Base-by-base conservation (phyloP, 1,140 invertebrate species). In the Pseudomyrmex sp. region DNA sequence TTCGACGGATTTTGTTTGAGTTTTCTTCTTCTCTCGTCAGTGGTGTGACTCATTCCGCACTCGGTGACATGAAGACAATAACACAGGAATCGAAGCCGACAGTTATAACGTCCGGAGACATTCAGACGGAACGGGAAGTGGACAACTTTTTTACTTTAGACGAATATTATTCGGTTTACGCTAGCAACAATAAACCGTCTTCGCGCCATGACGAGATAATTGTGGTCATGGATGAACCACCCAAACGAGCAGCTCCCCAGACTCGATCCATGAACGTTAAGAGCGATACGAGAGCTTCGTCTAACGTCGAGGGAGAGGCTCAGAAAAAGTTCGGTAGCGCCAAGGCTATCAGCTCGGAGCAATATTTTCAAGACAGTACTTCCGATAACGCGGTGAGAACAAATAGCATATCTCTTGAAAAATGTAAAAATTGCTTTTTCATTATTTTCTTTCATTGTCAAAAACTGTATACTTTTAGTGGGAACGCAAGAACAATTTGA, bases 341-440 rank as follows among this genome's bases (percentile, higher is more conserved):
- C 5, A 99, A 99, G 95, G 97, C 98, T 2, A 99, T 99, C 89
- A 99, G 98, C 79, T 99, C 99, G 0, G 98, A 99, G 92, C 98
- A 99, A 95, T 99, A 97, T 94, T 99, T 99, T 93, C 97, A 96
- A 3, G 97, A 97, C 85, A 95, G 96, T 86, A 93, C 95, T 20
- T 93, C 93, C 50, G 94, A 95, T 84, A 96, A 96, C 91, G 95
- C 95, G 87, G 97, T 97, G 89, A 94, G 95, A 12, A 4, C 2
- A 59, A 70, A 59, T 48, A 48, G 20, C 7, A 50, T 18, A 18
- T 48, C 48, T 50, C 10, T 5, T 35, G 9, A 35, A 23, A 5
- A 61, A 54, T 44, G 2, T 50, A 50, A 8, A 9, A 18, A 4
- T 13, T 35, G 26, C 35, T 72, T 54, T 54, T 4, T 18, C 18